A percentile compares a stretch with the other conserved stretches of the same genome.
Evolutionary conservation across 2,797 vertebrate species (phyloP).

Genomic region (Bovichtus variegatus): DNA sequence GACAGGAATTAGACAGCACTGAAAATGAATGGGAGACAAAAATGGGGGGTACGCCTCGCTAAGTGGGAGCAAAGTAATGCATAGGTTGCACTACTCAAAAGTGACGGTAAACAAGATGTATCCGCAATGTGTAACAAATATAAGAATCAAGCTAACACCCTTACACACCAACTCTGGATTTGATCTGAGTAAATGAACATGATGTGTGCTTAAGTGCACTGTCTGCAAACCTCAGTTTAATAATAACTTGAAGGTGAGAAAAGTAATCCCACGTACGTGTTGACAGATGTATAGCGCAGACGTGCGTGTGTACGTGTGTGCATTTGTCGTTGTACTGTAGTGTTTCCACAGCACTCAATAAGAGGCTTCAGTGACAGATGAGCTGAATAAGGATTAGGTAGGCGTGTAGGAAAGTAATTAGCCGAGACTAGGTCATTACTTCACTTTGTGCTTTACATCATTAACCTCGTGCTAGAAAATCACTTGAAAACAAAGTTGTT

Average conservation of each 20-base stretch:
- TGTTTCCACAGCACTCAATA: slow-evolving; percentile 9
- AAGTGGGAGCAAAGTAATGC: no score
- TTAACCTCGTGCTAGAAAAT: slow-evolving; percentile 50
- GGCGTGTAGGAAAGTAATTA: slow-evolving; percentile 48
- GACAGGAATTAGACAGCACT: no score
- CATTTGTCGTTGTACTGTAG: neutral
- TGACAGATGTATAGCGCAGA: neutral
- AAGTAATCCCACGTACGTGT: neutral
- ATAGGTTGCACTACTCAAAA: no score
- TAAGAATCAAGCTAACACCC: no score
- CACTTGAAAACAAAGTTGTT: slow-evolving; percentile 49
- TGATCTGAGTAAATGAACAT: neutral
- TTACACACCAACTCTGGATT: no score
- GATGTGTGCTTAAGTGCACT: neutral
- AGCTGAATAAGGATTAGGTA: slow-evolving; percentile 44
- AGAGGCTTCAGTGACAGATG: slow-evolving; percentile 45
- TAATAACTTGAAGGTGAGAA: slow-evolving; percentile 5
- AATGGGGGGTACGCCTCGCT: no score
- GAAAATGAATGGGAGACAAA: no score
- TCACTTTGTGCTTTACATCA: slow-evolving; percentile 39
- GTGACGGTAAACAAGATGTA: no score
- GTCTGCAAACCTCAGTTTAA: neutral
- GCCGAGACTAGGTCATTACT: slow-evolving; percentile 48
- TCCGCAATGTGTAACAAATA: no score
- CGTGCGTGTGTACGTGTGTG: slow-evolving; percentile 4